Conservation (phyloP, 1,140 invertebrate genomes). For the Cydia splendana region DNA sequence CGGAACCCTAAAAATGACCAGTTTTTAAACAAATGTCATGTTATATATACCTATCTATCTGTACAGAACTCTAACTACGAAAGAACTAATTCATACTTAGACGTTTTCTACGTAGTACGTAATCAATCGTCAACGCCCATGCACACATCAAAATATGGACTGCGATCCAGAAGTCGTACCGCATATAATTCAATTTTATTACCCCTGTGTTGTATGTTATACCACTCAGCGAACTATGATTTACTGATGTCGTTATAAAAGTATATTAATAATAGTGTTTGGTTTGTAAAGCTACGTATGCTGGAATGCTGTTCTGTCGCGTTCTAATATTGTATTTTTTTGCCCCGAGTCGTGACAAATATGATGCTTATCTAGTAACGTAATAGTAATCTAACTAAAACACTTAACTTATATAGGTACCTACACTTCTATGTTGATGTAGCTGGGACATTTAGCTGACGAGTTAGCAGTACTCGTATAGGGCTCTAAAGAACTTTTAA, state of each 20-base stretch:
- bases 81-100: neutral
- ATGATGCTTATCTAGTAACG: conserved; percentile 5
- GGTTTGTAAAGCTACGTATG: conserved; percentile 6
- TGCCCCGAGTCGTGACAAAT: conserved; percentile 17
- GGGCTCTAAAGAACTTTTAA: no score
- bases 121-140: neutral
- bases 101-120: neutral
- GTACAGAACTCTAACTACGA: neutral
- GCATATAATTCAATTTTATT: conserved; percentile 28
- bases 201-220: conserved; percentile 23
- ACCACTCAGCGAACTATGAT: conserved; percentile 22
- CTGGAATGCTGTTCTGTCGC: conserved; percentile 10
- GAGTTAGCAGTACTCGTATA: neutral
- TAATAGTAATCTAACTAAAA: neutral
- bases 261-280: conserved; percentile 23
- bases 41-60: neutral
- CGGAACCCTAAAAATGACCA: no score
- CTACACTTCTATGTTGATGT: neutral
- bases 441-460: neutral
- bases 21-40: no score
- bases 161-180: conserved; percentile 10
- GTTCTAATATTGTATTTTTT: conserved; percentile 18
- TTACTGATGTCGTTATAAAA: conserved; percentile 14
- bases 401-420: no score
- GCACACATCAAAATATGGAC: conserved; percentile 17